A percentile compares a stretch with the other conserved stretches of the same genome.
Evolutionary conservation across 2,888 invertebrate species (phyloP).

Genomic region (Nemotelus nigrinus): DNA sequence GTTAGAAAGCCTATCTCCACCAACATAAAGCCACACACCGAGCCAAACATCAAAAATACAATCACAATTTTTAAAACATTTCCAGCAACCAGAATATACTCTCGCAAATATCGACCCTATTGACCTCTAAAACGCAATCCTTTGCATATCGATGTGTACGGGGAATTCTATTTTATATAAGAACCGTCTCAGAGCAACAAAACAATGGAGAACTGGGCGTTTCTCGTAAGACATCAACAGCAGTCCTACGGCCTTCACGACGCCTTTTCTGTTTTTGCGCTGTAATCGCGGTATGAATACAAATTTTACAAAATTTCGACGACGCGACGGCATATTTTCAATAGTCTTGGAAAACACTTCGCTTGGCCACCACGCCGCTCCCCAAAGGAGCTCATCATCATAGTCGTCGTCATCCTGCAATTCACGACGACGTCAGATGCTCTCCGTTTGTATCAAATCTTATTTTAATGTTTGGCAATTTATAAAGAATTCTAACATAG

Average conservation of each 20-base stretch:
- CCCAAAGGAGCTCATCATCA: not conserved
- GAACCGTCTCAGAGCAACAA: not conserved
- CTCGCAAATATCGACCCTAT: no score
- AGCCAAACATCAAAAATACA: no score
- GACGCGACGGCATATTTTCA: conserved; percentile 36
- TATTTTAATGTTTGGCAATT: conserved; percentile 50
- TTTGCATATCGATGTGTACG: conserved; percentile 7
- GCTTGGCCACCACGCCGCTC: not conserved
- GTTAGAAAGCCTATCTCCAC: no score
- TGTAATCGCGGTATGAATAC: conserved; percentile 49
- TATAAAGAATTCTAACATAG: conserved; percentile 46
- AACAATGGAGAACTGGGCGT: conserved; percentile 22
- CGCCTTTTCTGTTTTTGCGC: conserved; percentile 45
- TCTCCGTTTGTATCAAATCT: conserved; percentile 43
- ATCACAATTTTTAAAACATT: no score
- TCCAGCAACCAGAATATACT: no score
- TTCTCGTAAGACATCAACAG: conserved; percentile 19
- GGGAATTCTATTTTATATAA: conserved; percentile 31
- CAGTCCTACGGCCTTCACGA: conserved; percentile 19
- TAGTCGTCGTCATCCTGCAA: no score
- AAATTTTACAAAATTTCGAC: conserved; percentile 43
- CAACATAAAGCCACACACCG: no score
- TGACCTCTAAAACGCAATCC: not conserved
- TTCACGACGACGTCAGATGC: conserved; percentile 3
- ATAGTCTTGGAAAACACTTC: not conserved